Base-by-base conservation (phyloP, 2,888 invertebrate species). In the Mesorhabditis belari region DNA sequence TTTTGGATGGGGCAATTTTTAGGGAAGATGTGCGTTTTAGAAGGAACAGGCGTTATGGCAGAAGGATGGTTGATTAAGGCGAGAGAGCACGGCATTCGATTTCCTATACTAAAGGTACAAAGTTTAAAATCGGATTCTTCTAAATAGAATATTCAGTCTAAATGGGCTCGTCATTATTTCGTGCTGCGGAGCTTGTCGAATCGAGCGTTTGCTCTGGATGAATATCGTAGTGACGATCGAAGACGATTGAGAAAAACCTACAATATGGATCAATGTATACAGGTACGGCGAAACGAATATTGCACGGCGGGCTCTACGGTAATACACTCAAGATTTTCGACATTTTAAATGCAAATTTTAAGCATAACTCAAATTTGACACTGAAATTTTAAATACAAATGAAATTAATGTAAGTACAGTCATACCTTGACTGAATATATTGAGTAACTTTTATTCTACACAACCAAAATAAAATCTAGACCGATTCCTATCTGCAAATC, bases 121-220 rank as follows among this genome's bases (percentile, higher is more conserved):
- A n/a, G 9, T 21, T 21, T 9, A 6, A 19, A 6, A 23, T 17
- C 5, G 19, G 29, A 12, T 19, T 21, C 19, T 28, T 55, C 19
- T 17, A 17, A n/a, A 35, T 17, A n/a, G 12, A 17, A 17, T 9
- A 17, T 58, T 51, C 28, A 58, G 58, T 24, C 58, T 17, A 50
- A 58, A 21, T 58, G 58, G 58, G 58, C 52, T 5, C 50, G 51
- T n/a, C 58, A 52, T 12, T 58, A 58, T 26, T 58, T 58, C 29
- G 50, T 51, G 28, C 50, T 58, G 5, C 51, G 58, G 9, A 25
- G 51, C 23, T 12, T 19, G 9, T 51, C 29, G 23, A 51, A 28
- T 9, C 29, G 51, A 6, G 28, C 28, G 5, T 58, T 27, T 27
- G 25, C 50, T 49, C 29, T 58, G 28, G 58, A 58, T 21, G 51